Evolutionary conservation across 2,888 invertebrate species (phyloP).

Genomic region (Leptopilina syphax): DNA sequence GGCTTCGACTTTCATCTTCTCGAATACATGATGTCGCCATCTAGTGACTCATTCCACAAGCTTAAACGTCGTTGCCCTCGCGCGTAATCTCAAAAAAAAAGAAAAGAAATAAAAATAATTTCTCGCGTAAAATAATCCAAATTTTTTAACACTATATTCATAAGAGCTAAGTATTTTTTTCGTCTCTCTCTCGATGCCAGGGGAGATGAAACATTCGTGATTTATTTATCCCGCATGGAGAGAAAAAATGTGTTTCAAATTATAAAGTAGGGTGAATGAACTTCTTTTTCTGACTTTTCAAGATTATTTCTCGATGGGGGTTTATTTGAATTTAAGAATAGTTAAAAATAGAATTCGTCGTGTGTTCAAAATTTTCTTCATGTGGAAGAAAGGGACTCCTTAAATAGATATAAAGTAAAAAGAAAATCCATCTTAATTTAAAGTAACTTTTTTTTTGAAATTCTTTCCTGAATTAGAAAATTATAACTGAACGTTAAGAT

Average conservation of each 20-base stretch:
- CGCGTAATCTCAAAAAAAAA: not conserved
- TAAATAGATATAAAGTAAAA: no score
- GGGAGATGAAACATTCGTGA: no score
- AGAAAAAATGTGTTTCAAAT: not conserved
- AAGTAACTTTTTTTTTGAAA: no score
- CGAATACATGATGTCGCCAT: constrained; percentile 17
- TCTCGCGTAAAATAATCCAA: not conserved
- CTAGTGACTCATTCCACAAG: not conserved
- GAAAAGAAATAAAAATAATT: not conserved
- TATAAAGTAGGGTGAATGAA: constrained; percentile 14
- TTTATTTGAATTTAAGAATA: not conserved
- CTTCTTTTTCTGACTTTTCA: not conserved
- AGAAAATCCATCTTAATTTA: no score
- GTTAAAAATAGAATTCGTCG: not conserved
- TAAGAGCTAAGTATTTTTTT: not conserved
- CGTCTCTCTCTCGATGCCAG: no score
- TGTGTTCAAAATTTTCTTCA: no score
- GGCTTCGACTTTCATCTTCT: constrained; percentile 11
- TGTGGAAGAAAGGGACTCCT: no score
- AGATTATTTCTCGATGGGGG: constrained; percentile 5
- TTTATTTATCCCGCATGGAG: no score
- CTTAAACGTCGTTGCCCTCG: constrained; percentile 24
- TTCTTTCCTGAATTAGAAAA: no score
- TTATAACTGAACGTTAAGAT: no score
- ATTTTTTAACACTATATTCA: not conserved